Percentiles rank a stretch among this genome's conserved stretches.
Evolutionary conservation across 2,888 invertebrate species (phyloP).

Genomic region (Latheticus oryzae): DNA sequence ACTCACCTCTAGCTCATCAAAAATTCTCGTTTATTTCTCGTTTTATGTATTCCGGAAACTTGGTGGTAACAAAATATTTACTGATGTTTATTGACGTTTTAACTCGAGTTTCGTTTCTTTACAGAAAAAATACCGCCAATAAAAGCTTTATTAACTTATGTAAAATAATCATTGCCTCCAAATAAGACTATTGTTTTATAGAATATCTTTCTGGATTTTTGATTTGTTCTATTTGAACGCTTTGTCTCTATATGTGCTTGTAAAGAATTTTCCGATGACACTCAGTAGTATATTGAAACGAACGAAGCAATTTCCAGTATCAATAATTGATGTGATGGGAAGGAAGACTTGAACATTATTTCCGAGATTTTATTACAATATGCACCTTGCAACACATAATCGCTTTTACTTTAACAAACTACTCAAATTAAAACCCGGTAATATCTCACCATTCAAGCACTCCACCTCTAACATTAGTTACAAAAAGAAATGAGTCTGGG

Average conservation of each 20-base stretch:
- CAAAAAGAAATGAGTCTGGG: constrained; percentile 2
- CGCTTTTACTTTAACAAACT: too few relatives aligned
- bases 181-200: too few relatives aligned
- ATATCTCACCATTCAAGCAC: neutral
- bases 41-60: constrained; percentile 43
- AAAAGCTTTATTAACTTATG: constrained; percentile 42
- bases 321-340: constrained; percentile 9
- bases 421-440: constrained; percentile 1
- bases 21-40: constrained; percentile 37
- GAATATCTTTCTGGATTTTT: too few relatives aligned
- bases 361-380: constrained; percentile 8
- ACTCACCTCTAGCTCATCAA: constrained; percentile 24
- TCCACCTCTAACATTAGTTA: too few relatives aligned
- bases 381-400: neutral
- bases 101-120: constrained; percentile 40
- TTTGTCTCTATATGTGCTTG: too few relatives aligned
- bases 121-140: constrained; percentile 38
- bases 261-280: too few relatives aligned
- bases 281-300: constrained; percentile 30
- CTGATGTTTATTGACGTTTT: constrained; percentile 41
- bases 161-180: constrained; percentile 37
- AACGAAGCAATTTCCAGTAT: constrained; percentile 18
- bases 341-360: constrained; percentile 23
- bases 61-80: constrained; percentile 43
- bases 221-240: too few relatives aligned